Percentiles rank a stretch among this genome's conserved stretches.
Evolutionary conservation across 1,140 invertebrate species (phyloP).

Genomic region (Penaeus vannamei): DNA sequence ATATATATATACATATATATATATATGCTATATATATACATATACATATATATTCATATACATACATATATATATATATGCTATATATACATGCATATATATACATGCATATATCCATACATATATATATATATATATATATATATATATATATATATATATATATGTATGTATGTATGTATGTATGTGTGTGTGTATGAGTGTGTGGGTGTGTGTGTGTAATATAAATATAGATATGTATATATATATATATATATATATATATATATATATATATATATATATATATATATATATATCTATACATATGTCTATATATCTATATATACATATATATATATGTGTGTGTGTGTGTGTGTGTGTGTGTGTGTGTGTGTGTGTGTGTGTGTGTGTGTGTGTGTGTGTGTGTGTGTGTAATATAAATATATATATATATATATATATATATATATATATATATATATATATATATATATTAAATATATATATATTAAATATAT

Average conservation of each 20-base stretch:
- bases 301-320: not conserved
- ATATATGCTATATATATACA: not conserved
- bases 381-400: not conserved
- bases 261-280: conserved; percentile 22
- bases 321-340: not conserved
- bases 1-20: not conserved
- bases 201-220: not conserved
- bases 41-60: not conserved
- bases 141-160: conserved; percentile 24
- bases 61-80: not conserved
- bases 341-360: not conserved
- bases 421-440: conserved; percentile 16
- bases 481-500: conserved; percentile 16
- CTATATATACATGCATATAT: not conserved
- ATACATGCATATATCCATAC: not conserved
- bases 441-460: conserved; percentile 12
- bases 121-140: conserved; percentile 25
- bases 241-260: conserved; percentile 2
- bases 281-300: conserved; percentile 11
- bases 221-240: not conserved
- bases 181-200: not conserved
- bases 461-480: conserved; percentile 25
- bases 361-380: not conserved
- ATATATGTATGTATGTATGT: conserved; percentile 7
- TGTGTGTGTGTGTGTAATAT: not conserved